These are phyloP conservation scores for Dallia pectoralis DNA, from an alignment of 2,797 vertebrate genomes.

Conservation along the genomic window DNA sequence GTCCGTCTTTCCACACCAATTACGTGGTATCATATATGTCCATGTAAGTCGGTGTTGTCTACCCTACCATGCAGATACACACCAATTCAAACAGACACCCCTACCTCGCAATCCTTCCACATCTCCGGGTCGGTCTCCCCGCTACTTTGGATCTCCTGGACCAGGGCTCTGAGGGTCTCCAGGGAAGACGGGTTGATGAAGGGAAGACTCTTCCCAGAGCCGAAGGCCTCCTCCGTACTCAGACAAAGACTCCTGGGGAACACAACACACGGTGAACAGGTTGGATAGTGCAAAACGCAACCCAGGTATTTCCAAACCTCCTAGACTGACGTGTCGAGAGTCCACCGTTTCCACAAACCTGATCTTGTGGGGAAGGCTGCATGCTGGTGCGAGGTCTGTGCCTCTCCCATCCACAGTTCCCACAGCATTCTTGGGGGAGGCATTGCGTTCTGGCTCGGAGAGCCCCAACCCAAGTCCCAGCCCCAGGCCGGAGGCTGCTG, in stretches of 20 bases:
- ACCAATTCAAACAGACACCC: slow-evolving; percentile 14
- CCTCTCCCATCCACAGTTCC: slow-evolving; percentile 62
- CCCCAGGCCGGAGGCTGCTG: slow-evolving; percentile 50
- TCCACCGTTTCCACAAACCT: slow-evolving; percentile 51
- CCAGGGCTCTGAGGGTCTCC: slow-evolving; percentile 79
- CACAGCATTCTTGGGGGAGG: slow-evolving; percentile 62
- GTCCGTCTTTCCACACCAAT: neutral
- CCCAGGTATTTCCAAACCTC: neutral
- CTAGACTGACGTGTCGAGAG: neutral
- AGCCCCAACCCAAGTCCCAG: slow-evolving; percentile 32
- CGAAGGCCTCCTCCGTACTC: slow-evolving; percentile 74
- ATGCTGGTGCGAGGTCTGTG: slow-evolving; percentile 65
- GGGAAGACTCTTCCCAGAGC: slow-evolving; percentile 79
- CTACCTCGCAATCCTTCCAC: slow-evolving; percentile 90
- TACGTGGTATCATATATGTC: neutral
- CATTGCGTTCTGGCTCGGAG: slow-evolving; percentile 65
- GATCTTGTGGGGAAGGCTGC: slow-evolving; percentile 67
- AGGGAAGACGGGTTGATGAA: slow-evolving; percentile 80
- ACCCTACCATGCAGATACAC: neutral
- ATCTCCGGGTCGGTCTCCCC: slow-evolving; percentile 80
- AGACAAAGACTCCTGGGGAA: slow-evolving; percentile 31
- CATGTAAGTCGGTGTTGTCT: neutral
- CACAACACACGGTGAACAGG: neutral
- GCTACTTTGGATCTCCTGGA: slow-evolving; percentile 82
- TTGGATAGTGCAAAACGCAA: neutral